Percentiles rank a stretch among this genome's conserved stretches.
Evolutionary conservation across 2,113 vertebrate genomes (phyloP).

Genomic region (Cyphotilapia sp.): DNA sequence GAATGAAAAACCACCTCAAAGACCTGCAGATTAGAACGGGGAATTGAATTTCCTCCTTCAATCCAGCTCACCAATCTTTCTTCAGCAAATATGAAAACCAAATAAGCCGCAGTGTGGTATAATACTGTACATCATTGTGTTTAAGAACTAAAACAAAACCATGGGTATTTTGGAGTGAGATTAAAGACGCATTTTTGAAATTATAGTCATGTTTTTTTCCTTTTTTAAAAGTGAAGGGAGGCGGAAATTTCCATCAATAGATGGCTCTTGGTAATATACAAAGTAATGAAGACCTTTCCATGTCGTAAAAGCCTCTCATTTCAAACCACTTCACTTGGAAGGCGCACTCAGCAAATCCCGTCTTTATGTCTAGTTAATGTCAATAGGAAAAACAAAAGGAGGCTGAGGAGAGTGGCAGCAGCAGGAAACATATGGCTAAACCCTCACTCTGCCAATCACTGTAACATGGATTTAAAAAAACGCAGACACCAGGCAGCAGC

Average conservation of each 20-base stretch:
- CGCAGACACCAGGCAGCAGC: constrained; percentile 51
- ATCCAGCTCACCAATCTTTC: background rate
- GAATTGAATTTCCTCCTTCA: constrained; percentile 2
- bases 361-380: constrained; percentile 35
- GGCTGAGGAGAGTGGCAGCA: constrained; percentile 25
- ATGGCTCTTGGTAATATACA: constrained; percentile 19
- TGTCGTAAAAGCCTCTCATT: constrained; percentile 43
- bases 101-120: background rate
- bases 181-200: constrained; percentile 27
- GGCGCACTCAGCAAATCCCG: constrained; percentile 35
- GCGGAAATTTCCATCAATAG: constrained; percentile 46
- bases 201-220: background rate
- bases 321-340: constrained; percentile 42
- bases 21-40: background rate
- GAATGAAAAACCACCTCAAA: constrained; percentile 32
- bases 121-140: background rate
- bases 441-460: constrained; percentile 53
- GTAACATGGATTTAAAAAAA: constrained; percentile 34
- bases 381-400: constrained; percentile 46
- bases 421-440: constrained; percentile 47
- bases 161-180: background rate
- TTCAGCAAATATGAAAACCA: background rate
- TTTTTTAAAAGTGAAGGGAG: background rate
- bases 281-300: constrained; percentile 50
- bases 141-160: background rate